These are phyloP conservation scores for Caloenas nicobarica DNA, from an alignment of 2,113 vertebrate species.

Conservation along the genomic window DNA sequence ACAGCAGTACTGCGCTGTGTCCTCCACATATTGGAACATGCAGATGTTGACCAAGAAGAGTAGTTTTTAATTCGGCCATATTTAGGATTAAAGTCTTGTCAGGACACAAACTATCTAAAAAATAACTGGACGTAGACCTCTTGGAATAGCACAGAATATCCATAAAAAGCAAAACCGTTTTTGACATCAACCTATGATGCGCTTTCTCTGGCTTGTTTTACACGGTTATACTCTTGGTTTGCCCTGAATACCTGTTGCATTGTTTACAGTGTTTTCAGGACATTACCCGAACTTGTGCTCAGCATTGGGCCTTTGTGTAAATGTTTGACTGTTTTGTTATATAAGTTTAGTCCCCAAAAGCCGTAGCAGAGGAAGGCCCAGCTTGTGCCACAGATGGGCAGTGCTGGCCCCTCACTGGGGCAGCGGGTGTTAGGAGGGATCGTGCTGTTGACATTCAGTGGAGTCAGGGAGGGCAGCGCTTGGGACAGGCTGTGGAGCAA, in stretches of 20 bases:
- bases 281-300: not conserved
- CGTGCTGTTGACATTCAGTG: not conserved
- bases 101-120: not conserved
- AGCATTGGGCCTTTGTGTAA: not conserved
- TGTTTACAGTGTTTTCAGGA: not conserved
- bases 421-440: not conserved
- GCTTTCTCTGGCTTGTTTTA: not conserved
- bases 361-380: not conserved
- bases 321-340: not conserved
- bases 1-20: not conserved
- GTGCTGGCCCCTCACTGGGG: not conserved
- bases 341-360: not conserved
- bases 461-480: not conserved
- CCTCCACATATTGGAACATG: fast-evolving
- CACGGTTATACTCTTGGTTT: fast-evolving
- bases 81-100: not conserved
- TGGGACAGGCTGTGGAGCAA: fast-evolving
- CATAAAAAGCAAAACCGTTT: not conserved
- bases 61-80: not conserved
- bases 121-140: not conserved
- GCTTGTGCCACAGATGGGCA: not conserved
- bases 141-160: not conserved
- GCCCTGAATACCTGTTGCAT: not conserved
- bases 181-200: fast-evolving
- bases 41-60: not conserved